phyloP scores from a whole-genome alignment of 2,113 vertebrate genomes.

The Mustela nigripes region DNA sequence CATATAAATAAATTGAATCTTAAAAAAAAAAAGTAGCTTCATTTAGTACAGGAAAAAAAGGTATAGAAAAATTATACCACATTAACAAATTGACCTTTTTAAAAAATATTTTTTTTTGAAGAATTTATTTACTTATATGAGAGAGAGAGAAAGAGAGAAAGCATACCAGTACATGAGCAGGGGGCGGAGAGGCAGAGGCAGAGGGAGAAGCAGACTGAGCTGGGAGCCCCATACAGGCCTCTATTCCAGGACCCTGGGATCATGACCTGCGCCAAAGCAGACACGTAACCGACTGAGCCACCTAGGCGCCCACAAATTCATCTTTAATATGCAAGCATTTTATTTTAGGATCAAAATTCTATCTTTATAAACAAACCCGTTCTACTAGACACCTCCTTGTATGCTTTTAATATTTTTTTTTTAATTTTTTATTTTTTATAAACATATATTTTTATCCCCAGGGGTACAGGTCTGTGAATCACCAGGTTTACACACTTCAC shows the following conservation, averaged over 20 bases:
- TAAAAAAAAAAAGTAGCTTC: no score
- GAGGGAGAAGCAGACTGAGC: not conserved
- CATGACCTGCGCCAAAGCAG: not conserved
- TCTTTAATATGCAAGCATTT: not conserved
- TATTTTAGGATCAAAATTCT: not conserved
- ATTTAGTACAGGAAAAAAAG: no score
- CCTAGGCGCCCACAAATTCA: not conserved
- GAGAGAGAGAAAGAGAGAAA: no score
- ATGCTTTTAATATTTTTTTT: slow-evolving; percentile 22
- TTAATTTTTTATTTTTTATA: no score
- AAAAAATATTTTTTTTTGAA: not conserved
- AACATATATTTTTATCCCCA: no score
- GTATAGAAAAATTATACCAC: not conserved
- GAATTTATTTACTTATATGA: not conserved
- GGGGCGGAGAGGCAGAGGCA: not conserved
- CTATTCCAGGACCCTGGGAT: not conserved
- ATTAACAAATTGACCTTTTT: not conserved
- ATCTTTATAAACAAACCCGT: slow-evolving; percentile 5
- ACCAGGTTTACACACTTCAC: no score
- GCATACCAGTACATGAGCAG: not conserved
- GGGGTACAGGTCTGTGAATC: no score
- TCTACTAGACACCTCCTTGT: not conserved
- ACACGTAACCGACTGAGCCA: not conserved
- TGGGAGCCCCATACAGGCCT: not conserved
- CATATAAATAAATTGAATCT: no score